Conservation (phyloP, 35 echinoderm and acorn worm genomes). For the Apostichopus parvimensis region DNA sequence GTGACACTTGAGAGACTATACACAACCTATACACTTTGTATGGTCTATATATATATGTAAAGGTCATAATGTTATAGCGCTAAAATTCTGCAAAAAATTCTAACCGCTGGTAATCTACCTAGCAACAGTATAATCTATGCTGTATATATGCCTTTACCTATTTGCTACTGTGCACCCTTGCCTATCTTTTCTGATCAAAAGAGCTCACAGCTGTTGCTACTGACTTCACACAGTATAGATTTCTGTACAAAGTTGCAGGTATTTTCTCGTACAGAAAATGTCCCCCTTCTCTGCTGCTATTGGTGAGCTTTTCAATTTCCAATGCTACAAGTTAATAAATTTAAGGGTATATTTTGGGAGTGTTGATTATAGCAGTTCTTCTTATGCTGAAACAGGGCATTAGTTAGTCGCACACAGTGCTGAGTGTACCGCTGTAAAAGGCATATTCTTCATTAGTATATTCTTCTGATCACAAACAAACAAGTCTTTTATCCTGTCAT, state of each 20-base stretch:
- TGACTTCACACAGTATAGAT: not conserved
- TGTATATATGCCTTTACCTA: not conserved
- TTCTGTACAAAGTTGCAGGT: constrained; percentile 1
- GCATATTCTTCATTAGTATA: not conserved
- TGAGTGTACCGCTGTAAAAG: not conserved
- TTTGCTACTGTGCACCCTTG: not conserved
- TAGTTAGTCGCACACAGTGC: not conserved
- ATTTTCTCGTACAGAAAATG: not conserved
- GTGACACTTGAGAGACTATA: too few species aligned
- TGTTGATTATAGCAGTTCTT: not conserved
- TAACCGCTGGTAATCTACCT: too few species aligned
- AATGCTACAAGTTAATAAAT: not conserved
- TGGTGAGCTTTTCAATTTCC: not conserved
- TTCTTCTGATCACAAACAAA: not conserved
- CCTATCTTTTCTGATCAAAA: not conserved
- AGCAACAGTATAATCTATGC: too few species aligned
- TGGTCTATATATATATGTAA: too few species aligned
- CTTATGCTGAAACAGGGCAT: not conserved
- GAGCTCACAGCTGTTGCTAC: not conserved
- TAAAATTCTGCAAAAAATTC: too few species aligned
- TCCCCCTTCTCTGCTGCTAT: not conserved
- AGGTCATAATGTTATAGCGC: too few species aligned
- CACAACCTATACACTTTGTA: too few species aligned
- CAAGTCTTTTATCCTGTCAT: not conserved
- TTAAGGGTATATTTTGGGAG: not conserved